Percentiles rank a stretch among this genome's conserved stretches.
Evolutionary conservation across 2,888 invertebrate species (phyloP).

Genomic region (Mactromeris polynyma): DNA sequence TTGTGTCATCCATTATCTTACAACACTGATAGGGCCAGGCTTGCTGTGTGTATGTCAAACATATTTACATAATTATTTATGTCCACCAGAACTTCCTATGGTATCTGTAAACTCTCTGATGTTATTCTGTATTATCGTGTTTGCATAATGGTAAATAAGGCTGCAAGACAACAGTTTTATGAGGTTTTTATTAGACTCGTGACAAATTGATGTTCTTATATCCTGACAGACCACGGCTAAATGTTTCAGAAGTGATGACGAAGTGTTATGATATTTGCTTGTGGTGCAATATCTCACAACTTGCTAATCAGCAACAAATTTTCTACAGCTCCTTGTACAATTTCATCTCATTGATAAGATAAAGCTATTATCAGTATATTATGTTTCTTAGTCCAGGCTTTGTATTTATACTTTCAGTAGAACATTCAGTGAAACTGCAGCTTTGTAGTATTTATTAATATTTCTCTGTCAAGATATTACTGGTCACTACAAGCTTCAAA

Average conservation of each 20-base stretch:
- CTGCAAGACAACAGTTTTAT: slow-evolving; percentile 23
- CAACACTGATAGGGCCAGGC: background rate
- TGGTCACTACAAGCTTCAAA: no score
- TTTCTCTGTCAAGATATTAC: no score
- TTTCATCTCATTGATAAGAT: no score
- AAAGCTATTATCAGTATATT: no score
- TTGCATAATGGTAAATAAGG: slow-evolving; percentile 34
- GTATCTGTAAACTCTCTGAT: background rate
- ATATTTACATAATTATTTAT: slow-evolving; percentile 39
- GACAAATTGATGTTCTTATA: slow-evolving; percentile 31
- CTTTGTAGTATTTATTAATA: no score
- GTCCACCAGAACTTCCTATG: background rate
- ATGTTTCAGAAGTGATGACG: slow-evolving; percentile 1
- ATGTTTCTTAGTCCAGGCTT: no score
- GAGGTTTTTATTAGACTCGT: slow-evolving; percentile 39
- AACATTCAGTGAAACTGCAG: no score
- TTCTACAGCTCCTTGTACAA: no score
- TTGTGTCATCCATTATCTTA: background rate
- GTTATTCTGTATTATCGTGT: slow-evolving; percentile 4
- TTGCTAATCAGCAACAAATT: no score
- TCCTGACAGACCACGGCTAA: background rate
- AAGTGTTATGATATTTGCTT: background rate
- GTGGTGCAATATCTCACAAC: background rate
- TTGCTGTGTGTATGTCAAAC: background rate
- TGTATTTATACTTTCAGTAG: no score